phyloP scores from a whole-genome alignment of 2,113 vertebrate species.

The Tragulus kanchil region DNA sequence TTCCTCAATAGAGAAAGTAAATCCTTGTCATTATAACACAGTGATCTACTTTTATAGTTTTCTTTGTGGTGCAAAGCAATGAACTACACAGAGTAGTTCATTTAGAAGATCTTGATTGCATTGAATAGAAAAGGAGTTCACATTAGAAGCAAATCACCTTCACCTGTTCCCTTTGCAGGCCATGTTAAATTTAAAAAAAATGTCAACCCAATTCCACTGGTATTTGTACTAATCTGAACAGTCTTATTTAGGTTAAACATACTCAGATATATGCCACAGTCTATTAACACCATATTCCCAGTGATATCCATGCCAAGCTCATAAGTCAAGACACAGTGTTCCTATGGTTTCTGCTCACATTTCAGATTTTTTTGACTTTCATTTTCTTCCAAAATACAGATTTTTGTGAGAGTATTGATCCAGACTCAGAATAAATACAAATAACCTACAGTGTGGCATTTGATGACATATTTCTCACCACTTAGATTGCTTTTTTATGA shows the following conservation, averaged over 20 bases:
- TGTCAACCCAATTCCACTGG: background rate
- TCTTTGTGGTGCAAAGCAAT: background rate
- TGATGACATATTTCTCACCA: background rate
- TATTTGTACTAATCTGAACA: background rate
- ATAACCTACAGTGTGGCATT: background rate
- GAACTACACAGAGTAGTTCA: background rate
- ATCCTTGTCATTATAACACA: conserved; percentile 48
- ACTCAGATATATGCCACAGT: background rate
- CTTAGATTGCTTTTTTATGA: background rate
- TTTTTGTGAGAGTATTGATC: background rate
- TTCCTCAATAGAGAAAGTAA: conserved; percentile 61
- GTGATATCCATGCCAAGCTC: background rate
- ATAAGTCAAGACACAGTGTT: background rate
- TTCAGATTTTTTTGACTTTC: background rate
- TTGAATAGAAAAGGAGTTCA: conserved; percentile 56
- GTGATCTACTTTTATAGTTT: conserved; percentile 67
- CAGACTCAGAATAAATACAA: background rate
- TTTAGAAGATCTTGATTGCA: conserved; percentile 39
- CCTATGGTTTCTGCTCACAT: background rate
- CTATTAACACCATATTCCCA: background rate
- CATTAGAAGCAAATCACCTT: conserved; percentile 17
- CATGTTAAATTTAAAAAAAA: background rate
- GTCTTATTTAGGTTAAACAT: background rate
- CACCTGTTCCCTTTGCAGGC: background rate
- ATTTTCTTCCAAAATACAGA: background rate